phyloP scores from a whole-genome alignment of 2,888 invertebrate genomes.

The Stenchaetothrips biformis region DNA sequence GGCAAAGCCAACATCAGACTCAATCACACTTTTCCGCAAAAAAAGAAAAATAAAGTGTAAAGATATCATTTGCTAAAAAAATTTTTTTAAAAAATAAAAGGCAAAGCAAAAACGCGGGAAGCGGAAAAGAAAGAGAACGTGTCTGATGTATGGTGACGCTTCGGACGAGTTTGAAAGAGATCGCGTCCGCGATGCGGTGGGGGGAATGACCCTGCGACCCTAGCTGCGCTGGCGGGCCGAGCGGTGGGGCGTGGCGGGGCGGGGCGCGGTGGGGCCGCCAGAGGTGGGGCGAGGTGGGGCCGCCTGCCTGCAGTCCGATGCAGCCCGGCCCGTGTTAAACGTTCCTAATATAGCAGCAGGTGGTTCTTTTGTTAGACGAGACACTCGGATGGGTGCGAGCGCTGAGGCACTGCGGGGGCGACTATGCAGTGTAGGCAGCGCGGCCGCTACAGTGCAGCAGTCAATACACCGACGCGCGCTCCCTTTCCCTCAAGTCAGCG shows the following conservation, averaged over 20 bases:
- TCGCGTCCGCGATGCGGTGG: not conserved
- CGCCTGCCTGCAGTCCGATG: not conserved
- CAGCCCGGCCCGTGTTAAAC: constrained; percentile 4
- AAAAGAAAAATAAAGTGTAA: not conserved
- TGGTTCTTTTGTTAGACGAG: constrained; percentile 12
- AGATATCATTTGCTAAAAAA: too few species aligned
- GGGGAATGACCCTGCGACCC: constrained; percentile 9
- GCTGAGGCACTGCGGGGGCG: not conserved
- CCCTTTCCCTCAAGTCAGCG: too few species aligned
- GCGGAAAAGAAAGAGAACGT: not conserved
- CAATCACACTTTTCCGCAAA: too few species aligned
- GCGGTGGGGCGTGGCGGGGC: not conserved
- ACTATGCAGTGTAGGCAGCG: not conserved
- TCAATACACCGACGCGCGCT: too few species aligned
- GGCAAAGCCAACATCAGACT: too few species aligned
- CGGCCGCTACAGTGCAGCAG: too few species aligned
- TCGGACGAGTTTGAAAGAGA: not conserved
- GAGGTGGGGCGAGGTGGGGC: not conserved
- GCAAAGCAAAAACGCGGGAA: not conserved
- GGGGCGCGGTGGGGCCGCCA: not conserved
- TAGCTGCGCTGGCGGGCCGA: not conserved
- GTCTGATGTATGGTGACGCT: not conserved
- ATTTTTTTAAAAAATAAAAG: too few species aligned
- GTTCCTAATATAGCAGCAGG: constrained; percentile 23
- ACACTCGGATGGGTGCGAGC: not conserved